Percentiles rank a stretch among this genome's conserved stretches.
These are phyloP conservation scores for Philypnodon macrostomus DNA, from an alignment of 2,797 vertebrate genomes.

Conservation along the genomic window DNA sequence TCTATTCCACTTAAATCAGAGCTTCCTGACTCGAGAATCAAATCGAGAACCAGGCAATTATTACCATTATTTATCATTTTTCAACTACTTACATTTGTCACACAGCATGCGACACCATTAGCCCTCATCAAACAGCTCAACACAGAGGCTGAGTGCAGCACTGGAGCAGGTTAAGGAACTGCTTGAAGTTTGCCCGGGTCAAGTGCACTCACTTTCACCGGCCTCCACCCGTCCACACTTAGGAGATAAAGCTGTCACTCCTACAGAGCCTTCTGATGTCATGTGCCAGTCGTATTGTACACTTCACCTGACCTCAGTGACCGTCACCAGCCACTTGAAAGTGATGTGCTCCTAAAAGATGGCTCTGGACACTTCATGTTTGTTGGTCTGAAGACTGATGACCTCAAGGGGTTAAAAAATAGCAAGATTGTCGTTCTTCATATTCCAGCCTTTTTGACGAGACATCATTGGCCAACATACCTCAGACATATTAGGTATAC, in stretches of 20 bases:
- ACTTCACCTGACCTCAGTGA: slow-evolving; percentile 40
- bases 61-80: no score
- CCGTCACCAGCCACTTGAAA: slow-evolving; percentile 27
- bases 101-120: not conserved
- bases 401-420: slow-evolving; percentile 4
- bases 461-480: slow-evolving; percentile 42
- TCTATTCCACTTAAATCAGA: no score
- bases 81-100: not conserved
- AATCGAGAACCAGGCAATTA: no score
- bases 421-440: slow-evolving; percentile 39
- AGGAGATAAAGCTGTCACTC: slow-evolving; percentile 35
- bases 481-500: no score
- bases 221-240: slow-evolving; percentile 17
- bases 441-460: slow-evolving; percentile 53
- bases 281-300: slow-evolving; percentile 39
- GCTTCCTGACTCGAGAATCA: no score
- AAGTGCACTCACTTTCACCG: slow-evolving; percentile 47
- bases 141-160: not conserved
- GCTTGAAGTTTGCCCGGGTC: slow-evolving; percentile 18
- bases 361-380: slow-evolving; percentile 32
- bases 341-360: slow-evolving; percentile 23
- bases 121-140: slow-evolving; percentile 8
- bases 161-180: slow-evolving; percentile 8
- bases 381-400: slow-evolving; percentile 29
- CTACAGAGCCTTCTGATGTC: slow-evolving; percentile 52